Percentiles rank a stretch among this genome's conserved stretches.
Conservation (phyloP, 2,113 vertebrate genomes). For the Chaenocephalus aceratus region DNA sequence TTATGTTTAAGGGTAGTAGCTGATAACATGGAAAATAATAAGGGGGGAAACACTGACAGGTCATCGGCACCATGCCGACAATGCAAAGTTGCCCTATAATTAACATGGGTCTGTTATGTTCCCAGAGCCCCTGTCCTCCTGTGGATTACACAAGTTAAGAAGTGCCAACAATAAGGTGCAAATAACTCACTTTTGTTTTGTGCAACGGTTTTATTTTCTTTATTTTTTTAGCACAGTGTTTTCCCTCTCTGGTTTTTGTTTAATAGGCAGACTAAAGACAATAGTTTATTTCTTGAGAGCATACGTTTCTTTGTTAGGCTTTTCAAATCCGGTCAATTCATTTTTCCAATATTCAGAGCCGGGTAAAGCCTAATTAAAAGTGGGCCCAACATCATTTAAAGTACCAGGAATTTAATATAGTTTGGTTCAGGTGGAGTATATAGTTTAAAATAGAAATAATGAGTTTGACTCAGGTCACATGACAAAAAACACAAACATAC, state of each 20-base stretch:
- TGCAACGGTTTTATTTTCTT: no score
- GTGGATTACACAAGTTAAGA: conserved; percentile 7
- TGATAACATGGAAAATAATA: background rate
- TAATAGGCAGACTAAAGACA: no score
- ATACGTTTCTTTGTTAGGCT: background rate
- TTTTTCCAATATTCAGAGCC: background rate
- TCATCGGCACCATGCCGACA: background rate
- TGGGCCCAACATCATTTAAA: background rate
- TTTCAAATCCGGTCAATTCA: background rate
- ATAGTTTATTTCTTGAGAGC: background rate
- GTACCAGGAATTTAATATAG: no score
- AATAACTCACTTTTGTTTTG: no score
- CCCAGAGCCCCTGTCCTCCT: conserved; percentile 4
- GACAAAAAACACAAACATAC: no score
- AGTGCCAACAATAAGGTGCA: background rate
- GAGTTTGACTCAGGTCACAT: no score
- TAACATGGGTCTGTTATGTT: background rate
- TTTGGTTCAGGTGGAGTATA: no score
- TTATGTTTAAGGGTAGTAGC: background rate
- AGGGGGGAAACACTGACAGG: background rate
- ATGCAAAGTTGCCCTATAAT: background rate
- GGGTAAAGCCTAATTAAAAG: background rate
- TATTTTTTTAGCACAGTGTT: background rate
- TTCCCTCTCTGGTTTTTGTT: background rate
- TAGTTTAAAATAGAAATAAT: no score